Percentiles rank a stretch among this genome's conserved stretches.
Conservation (phyloP, 2,888 invertebrate genomes). For the Chymomyza caudatula region DNA sequence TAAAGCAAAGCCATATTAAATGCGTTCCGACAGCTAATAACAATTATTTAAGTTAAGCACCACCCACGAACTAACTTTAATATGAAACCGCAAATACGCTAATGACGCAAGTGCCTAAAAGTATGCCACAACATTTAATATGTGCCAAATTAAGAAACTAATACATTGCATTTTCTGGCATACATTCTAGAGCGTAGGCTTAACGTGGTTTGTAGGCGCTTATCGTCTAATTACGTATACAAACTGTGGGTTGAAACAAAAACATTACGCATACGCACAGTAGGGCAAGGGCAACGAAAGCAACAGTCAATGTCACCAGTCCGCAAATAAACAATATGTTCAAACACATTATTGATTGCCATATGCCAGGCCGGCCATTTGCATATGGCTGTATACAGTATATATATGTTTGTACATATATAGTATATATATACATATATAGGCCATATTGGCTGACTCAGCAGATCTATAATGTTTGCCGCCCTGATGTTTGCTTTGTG, state of each 20-base stretch:
- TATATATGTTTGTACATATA: neutral
- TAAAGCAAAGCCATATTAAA: no score
- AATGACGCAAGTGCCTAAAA: neutral
- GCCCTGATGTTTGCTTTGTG: conserved; percentile 1
- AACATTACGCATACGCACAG: conserved; percentile 51
- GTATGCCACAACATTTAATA: neutral
- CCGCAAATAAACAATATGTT: neutral
- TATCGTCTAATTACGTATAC: neutral
- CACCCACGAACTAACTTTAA: neutral
- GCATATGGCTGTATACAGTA: neutral
- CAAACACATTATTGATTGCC: neutral
- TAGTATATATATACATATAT: neutral
- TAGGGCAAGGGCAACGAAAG: neutral
- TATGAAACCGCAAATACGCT: neutral
- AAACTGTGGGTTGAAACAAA: neutral
- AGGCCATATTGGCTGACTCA: neutral
- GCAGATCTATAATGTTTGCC: conserved; percentile 19
- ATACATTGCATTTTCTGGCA: neutral
- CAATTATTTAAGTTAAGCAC: neutral
- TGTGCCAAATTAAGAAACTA: neutral
- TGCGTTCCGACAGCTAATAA: neutral
- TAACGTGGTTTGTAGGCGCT: neutral
- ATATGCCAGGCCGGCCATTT: neutral
- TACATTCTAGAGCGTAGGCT: neutral
- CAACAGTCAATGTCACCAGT: neutral